A percentile compares a stretch with the other conserved stretches of the same genome.
Evolutionary conservation across 2,113 vertebrate species (phyloP).

Genomic region (Pelobates fuscus): DNA sequence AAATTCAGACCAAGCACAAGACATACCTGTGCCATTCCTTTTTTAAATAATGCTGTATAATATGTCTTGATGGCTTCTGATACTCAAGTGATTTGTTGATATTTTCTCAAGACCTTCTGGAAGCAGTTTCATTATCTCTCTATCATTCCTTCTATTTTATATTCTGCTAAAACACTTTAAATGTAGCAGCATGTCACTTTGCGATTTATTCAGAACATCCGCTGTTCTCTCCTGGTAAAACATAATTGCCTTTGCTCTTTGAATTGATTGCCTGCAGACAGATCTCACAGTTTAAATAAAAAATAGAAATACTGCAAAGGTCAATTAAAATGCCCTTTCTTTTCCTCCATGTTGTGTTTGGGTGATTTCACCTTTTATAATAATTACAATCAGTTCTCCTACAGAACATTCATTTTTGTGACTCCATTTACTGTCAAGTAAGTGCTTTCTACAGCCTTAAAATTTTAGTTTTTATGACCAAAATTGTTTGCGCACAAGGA

Average conservation of each 20-base stretch:
- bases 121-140: too few species aligned
- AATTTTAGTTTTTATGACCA: too few species aligned
- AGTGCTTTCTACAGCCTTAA: neutral
- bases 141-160: neutral
- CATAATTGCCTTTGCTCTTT: neutral
- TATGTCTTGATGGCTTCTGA: too few species aligned
- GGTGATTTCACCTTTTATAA: neutral
- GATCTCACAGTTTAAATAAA: neutral
- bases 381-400: neutral
- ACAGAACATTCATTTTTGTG: neutral
- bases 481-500: too few species aligned
- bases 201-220: neutral
- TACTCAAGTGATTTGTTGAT: too few species aligned
- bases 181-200: neutral
- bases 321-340: neutral
- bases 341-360: neutral
- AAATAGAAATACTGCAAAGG: neutral
- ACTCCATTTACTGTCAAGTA: neutral
- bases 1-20: too few species aligned
- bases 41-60: too few species aligned
- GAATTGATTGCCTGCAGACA: neutral
- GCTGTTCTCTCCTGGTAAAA: neutral
- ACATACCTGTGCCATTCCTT: too few species aligned
- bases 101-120: too few species aligned
- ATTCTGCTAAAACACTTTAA: neutral